Evolutionary conservation across 2,888 invertebrate species (phyloP), one percentile per base, ranked within the genome.

Genomic region (Pemphredon lugubris): DNA sequence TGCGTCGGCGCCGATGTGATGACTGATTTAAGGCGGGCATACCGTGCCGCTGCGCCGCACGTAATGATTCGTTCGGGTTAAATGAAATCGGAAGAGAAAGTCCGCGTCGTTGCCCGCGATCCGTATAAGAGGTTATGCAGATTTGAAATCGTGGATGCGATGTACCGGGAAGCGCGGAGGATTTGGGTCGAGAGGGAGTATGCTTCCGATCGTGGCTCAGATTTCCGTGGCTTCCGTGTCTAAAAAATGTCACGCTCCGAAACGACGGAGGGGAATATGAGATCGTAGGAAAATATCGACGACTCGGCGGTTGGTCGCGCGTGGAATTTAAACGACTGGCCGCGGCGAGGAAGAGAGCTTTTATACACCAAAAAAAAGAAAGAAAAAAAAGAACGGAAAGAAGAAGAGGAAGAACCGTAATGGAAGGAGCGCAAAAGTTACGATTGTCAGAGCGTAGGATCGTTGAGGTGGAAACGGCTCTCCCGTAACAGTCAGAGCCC

Each of bases 21-120:
- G 78, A 75, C 66, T 75, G 76, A 77, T 77, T 77, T 78, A 78
- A 78, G 66, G 45, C 40, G 57, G 34, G 50, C 65, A 20, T 26
- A 20, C 18, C 7, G 3, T 5, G 11, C 1, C 32, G 1, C 16
- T 26, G 26, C 11, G 6, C 34, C 13, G 13, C 3, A 16, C 26
- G 67, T 69, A 67, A 73, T 59, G 54, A 72, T 54, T 42, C 54
- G 20, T 7, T n/a, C 45, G 9, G 40, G 59, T 51, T 54, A 47
- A 72, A 72, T 30, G 59, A 58, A 65, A 71, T 45, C 50, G 39
- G n/a, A n/a, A 21, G 59, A 32, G 64, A 72, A 71, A 71, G 54
- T 30, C 20, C 6, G 4, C 5, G n/a, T 16, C 14, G 16, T 16
- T 16, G 34, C 9, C n/a, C 14, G 40, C 6, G 37, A n/a, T n/a